Conservation (phyloP, 2,888 invertebrate species). For the Epiblema foenella region DNA sequence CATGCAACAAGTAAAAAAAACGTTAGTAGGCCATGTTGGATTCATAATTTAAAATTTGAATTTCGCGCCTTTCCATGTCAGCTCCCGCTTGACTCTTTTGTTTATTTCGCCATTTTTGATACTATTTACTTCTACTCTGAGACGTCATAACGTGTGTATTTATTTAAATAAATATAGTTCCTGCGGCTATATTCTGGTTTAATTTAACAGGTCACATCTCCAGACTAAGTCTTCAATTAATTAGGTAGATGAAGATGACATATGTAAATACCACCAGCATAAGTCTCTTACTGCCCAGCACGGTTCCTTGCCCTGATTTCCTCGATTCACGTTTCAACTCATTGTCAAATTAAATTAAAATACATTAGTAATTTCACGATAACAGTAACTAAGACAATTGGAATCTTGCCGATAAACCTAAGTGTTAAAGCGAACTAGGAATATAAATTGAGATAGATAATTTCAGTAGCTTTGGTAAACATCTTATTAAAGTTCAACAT, state of each 20-base stretch:
- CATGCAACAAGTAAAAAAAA: no score
- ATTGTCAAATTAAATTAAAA: slow-evolving; percentile 64
- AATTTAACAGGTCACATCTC: no score
- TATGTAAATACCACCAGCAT: slow-evolving; percentile 34
- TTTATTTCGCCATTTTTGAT: no score
- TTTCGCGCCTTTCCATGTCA: no score
- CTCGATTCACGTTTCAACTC: slow-evolving; percentile 59
- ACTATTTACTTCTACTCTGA: no score
- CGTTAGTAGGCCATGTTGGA: no score
- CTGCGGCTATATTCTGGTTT: no score
- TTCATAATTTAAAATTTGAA: no score
- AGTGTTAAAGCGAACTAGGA: slow-evolving; percentile 83
- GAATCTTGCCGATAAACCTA: slow-evolving; percentile 82
- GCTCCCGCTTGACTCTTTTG: no score
- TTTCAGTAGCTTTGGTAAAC: slow-evolving; percentile 83
- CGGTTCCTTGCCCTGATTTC: slow-evolving; percentile 79
- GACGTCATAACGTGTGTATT: no score
- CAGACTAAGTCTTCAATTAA: neutral
- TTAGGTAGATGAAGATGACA: neutral
- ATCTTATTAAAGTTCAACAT: slow-evolving; percentile 61
- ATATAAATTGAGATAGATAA: slow-evolving; percentile 83
- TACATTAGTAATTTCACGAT: slow-evolving; percentile 73
- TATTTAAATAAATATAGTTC: no score
- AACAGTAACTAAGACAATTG: slow-evolving; percentile 78
- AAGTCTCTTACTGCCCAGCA: slow-evolving; percentile 62